Percentiles rank a stretch among this genome's conserved stretches.
Evolutionary conservation across 2,113 vertebrate species (phyloP).

Genomic region (Anhinga anhinga): DNA sequence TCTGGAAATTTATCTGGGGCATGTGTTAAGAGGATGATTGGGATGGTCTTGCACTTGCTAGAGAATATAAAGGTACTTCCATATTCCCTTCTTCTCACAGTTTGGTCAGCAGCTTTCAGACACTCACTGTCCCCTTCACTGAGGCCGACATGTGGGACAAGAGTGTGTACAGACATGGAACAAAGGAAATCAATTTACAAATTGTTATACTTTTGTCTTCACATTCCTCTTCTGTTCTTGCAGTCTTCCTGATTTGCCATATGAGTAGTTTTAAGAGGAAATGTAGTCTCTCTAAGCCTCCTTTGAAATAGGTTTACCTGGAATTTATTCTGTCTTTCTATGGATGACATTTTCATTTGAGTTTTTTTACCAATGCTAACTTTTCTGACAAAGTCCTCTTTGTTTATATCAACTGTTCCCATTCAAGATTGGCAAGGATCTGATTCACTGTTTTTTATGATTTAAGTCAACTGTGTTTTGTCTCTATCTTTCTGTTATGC

Average conservation of each 20-base stretch:
- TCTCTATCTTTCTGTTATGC: background rate
- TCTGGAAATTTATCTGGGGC: background rate
- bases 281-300: background rate
- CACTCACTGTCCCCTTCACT: rapidly evolving
- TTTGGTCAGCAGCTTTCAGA: background rate
- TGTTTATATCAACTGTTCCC: background rate
- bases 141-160: background rate
- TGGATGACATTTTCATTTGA: background rate
- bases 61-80: background rate
- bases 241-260: background rate
- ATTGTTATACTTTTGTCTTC: background rate
- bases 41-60: background rate
- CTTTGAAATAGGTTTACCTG: background rate
- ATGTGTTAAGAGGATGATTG: background rate
- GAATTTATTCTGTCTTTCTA: background rate
- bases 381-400: background rate
- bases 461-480: background rate
- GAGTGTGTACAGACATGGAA: background rate
- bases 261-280: background rate
- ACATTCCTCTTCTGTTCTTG: background rate
- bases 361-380: background rate
- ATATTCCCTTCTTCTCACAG: background rate
- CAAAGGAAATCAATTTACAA: background rate
- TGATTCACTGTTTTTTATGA: background rate
- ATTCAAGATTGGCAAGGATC: background rate